Base-by-base conservation (phyloP, 2,888 invertebrate species). In the Eupithecia tripunctaria region DNA sequence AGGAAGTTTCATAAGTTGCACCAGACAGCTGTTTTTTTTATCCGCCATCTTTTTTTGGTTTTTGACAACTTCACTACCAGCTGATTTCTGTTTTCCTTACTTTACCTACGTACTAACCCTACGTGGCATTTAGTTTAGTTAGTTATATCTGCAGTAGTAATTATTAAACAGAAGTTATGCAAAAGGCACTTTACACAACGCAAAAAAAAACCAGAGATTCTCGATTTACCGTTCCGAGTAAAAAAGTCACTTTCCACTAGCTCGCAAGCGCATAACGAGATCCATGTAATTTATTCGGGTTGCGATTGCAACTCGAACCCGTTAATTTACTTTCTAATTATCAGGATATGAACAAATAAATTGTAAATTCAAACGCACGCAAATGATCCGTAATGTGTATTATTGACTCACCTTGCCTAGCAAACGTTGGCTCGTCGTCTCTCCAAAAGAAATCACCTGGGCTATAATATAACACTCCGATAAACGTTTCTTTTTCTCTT, bases 381-480 rank as follows among this genome's bases (percentile, higher is more conserved):
- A 71, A 65, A 77, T 72, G 78, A 78, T 89, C 90, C 51, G 51
- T 56, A 56, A 89, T 89, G 90, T 90, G 72, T 64, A 63, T 64
- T 66, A 60, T 76, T 64, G 71, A 70, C 79, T 78, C 67, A 75
- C 75, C 75, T 72, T 63, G 12, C 62, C 43, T 64, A 67, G 66
- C 69, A 68, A 71, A 69, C 71, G 69, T 82, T 82, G 25, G 81
- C 81, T 84, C 87, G 90, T 85, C 87, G 90, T 87, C 89, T 88
- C 93, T 91, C 93, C 93, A 89, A 88, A 85, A 78, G 76, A 81
- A 82, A 88, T 88, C 90, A 91, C 92, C 90, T 88, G 86, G 94
- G 94, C 94, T 94, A 94, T 94, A 94, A 94, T 89, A 94, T 94
- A 85, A 94, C 94, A 94, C 94, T 94, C 80, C 89, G 90, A 84